Base-by-base conservation (phyloP, 2,113 vertebrate species). In the Nothocercus julius region DNA sequence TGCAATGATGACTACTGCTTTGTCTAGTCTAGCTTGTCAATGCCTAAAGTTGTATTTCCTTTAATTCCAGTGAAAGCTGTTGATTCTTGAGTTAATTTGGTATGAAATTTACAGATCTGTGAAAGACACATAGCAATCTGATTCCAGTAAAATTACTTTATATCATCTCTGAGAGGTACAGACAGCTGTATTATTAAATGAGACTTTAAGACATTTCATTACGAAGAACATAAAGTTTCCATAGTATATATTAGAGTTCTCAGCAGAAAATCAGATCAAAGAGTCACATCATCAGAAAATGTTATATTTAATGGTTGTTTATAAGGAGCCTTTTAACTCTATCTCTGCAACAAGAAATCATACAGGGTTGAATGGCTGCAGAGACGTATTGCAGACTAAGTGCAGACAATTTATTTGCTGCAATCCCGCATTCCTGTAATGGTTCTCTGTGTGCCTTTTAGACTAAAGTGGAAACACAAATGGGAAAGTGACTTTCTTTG, bases 401-500 rank as follows among this genome's bases (percentile, higher is more conserved):
- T 72, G 38, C 70, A 89, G 85, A 97, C 92, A 96, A 97, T 97
- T 95, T 95, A 95, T 97, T 95, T 97, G 92, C 92, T 94, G 94
- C 67, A 96, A 81, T n/a, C 49, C 63, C 92, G 76, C 95, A 96
- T 97, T 97, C 96, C 64, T 97, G 61, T 88, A 86, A 95, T 97
- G 85, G 92, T 98, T 98, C 96, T 92, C 59, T 80, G 38, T 79
- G 83, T 93, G 89, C 93, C 82, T 94, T 97, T 97, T 96, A 92
- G 87, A 97, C 86, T 88, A 95, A 96, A 97, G 96, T 96, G 89
- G 97, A 98, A 98, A 98, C 76, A 96, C 94, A 98, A 97, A 97
- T 85, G 98, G 92, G 77, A 80, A 94, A 97, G 93, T 97, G 90
- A 92, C 96, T 96, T 95, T 82, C 61, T 95, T 86, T 82, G 40